Evolutionary conservation across 2,888 invertebrate genomes (phyloP), one percentile per base, ranked within the genome.

Genomic region (Aplocera efformata): DNA sequence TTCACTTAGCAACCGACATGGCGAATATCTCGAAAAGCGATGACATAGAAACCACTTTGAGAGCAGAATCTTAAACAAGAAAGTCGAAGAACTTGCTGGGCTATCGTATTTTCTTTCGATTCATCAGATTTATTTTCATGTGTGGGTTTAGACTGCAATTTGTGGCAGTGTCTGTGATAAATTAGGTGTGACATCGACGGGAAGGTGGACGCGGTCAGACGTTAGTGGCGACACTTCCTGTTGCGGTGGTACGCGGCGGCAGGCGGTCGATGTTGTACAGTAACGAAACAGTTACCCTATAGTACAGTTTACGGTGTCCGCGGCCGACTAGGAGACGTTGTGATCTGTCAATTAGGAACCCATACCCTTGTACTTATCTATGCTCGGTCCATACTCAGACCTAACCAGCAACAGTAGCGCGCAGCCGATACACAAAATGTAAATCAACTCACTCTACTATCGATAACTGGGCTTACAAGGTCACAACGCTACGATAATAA

Each of bases 1-100:
- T 81, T 79, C 73, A 78, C 81, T 76, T 80, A 70, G 80, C 78
- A 81, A 84, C 84, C 60, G 78, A 69, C 77, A 75, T 74, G 72
- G 72, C 67, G 60, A 78, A 79, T 78, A 72, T 72, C 63, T 66
- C 60, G 50, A 70, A 74, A 67, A 68, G 62, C 70, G 60, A 76
- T 73, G 77, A 77, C 79, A 82, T 63, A 78, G 72, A 82, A 77
- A 78, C 55, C 53, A 60, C 59, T 69, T 58, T 57, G 60, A 62
- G 56, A 50, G 51, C 55, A 56, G 69, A 76, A 79, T 79, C 58
- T 57, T 49, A 70, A 66, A 71, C 72, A 64, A 63, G 53, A 65
- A 65, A 61, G 53, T 40, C 50, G 55, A 39, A 50, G 57, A 53
- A 43, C 56, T 50, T 43, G 49, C 40, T 54, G 54, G 43, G 49